phyloP scores from a whole-genome alignment of 2,113 vertebrate genomes.

The Falco punctatus region DNA sequence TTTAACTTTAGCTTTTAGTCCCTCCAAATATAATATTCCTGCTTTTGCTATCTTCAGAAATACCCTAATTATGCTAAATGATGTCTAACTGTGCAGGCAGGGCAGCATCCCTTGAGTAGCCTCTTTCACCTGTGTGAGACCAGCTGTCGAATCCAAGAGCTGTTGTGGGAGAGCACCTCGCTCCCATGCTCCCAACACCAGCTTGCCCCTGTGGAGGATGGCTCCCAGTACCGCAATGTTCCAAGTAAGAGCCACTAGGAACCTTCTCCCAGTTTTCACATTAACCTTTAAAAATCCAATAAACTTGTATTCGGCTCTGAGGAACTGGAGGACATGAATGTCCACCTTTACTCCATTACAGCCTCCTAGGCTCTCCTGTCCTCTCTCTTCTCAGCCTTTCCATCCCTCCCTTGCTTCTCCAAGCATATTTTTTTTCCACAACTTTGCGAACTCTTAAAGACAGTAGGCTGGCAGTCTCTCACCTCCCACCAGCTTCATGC shows the following conservation, averaged over 20 bases:
- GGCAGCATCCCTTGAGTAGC: neutral
- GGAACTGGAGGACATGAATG: neutral
- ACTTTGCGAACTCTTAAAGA: neutral
- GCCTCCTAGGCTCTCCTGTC: neutral
- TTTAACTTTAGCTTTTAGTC: neutral
- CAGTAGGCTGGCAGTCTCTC: conserved; percentile 26
- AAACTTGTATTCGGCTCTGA: neutral
- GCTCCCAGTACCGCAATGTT: neutral
- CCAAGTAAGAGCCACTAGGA: neutral
- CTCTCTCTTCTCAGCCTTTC: neutral
- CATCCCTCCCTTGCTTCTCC: neutral
- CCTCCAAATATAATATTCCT: neutral
- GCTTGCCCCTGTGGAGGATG: neutral
- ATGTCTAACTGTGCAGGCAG: neutral
- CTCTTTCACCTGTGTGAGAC: neutral
- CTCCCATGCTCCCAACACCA: neutral
- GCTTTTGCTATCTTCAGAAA: neutral
- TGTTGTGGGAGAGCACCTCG: neutral
- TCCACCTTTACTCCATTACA: neutral
- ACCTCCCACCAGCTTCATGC: conserved; percentile 28
- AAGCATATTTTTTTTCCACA: neutral
- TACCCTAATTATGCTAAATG: neutral
- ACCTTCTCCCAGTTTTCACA: neutral
- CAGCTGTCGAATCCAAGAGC: neutral
- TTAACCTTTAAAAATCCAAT: neutral